phyloP scores from a whole-genome alignment of 1,140 invertebrate species.

The Dreissena polymorpha region DNA sequence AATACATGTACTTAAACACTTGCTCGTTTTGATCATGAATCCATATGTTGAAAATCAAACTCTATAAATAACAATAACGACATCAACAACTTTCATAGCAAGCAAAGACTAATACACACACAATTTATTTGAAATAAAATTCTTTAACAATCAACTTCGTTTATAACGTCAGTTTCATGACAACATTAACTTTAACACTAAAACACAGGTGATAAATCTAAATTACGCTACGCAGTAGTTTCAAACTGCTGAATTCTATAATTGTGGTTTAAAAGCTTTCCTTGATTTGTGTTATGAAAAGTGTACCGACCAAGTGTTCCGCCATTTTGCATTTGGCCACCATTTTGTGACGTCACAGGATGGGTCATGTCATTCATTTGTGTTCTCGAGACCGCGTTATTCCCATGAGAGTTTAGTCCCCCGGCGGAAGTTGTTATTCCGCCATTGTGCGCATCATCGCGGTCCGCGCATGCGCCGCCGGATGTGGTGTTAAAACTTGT shows the following conservation, averaged over 20 bases:
- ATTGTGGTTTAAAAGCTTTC: conserved; percentile 63
- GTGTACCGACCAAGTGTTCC: conserved; percentile 47
- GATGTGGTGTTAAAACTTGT: conserved; percentile 34
- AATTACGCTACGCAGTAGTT: conserved; percentile 59
- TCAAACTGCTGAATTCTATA: conserved; percentile 68
- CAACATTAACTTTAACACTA: no score
- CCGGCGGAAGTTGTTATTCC: conserved; percentile 51
- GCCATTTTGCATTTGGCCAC: conserved; percentile 48
- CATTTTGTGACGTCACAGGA: conserved; percentile 46
- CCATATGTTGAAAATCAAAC: no score
- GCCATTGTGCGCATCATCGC: conserved; percentile 43
- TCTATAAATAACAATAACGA: no score
- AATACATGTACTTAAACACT: no score
- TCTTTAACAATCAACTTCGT: no score
- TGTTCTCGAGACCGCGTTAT: conserved; percentile 34
- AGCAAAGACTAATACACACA: no score
- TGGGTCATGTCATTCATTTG: conserved; percentile 27
- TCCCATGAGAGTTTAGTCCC: conserved; percentile 47
- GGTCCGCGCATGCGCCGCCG: conserved; percentile 9
- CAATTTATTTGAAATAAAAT: no score
- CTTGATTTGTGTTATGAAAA: conserved; percentile 52
- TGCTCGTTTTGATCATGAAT: no score
- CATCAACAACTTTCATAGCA: no score
- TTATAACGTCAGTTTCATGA: no score
- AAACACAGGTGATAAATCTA: background rate